These are phyloP conservation scores for zebrafish (Danio rerio) DNA, from an alignment of 2,113 vertebrate genomes.

Conservation along the genomic window DNA sequence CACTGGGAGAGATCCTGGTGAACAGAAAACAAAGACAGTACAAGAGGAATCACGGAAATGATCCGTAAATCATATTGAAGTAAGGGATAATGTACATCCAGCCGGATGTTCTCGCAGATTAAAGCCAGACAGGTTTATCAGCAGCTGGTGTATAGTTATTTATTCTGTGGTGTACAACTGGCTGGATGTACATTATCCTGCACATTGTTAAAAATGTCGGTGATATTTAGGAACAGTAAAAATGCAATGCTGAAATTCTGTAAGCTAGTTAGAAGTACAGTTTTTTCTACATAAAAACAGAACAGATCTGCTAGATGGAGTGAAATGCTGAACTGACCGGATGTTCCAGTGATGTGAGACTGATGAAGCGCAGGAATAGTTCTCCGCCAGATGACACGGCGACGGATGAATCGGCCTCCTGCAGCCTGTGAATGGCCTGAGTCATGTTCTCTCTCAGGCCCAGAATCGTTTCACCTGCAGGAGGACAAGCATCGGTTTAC, in stretches of 20 bases:
- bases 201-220: too few relatives aligned
- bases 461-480: conserved; percentile 89
- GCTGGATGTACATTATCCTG: too few relatives aligned
- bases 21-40: background rate
- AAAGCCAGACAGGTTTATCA: too few relatives aligned
- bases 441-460: conserved; percentile 91
- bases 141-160: too few relatives aligned
- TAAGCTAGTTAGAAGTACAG: too few relatives aligned
- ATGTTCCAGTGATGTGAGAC: conserved; percentile 91
- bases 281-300: too few relatives aligned
- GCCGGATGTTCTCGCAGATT: too few relatives aligned
- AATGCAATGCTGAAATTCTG: too few relatives aligned
- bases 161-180: too few relatives aligned
- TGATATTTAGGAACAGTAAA: too few relatives aligned
- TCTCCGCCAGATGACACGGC: conserved; percentile 94
- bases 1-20: conserved; percentile 90
- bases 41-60: background rate
- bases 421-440: conserved; percentile 83
- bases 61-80: background rate
- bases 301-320: too few relatives aligned
- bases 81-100: too few relatives aligned
- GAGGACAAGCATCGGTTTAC: background rate
- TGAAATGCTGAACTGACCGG: conserved; percentile 73
- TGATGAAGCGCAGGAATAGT: conserved; percentile 97
- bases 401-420: conserved; percentile 90